Conservation (phyloP, 2,113 vertebrate species). For the Ploceus nigricollis region DNA sequence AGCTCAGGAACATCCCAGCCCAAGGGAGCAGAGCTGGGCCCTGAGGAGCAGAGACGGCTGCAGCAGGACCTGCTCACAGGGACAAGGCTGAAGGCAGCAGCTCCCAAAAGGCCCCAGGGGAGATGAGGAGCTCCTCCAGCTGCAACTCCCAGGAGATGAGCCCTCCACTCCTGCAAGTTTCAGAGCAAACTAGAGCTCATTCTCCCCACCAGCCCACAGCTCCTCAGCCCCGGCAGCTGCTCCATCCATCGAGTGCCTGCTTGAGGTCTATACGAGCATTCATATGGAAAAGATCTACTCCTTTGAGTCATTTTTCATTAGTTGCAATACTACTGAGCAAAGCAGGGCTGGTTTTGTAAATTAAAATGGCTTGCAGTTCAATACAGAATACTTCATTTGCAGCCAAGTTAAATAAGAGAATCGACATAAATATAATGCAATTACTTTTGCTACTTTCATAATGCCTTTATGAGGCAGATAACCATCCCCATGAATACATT, state of each 20-base stretch:
- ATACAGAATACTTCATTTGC: conserved; percentile 63
- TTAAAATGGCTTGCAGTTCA: conserved; percentile 64
- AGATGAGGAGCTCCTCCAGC: background rate
- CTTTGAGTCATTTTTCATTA: conserved; percentile 65
- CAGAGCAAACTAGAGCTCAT: background rate
- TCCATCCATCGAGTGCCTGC: background rate
- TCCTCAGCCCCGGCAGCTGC: background rate
- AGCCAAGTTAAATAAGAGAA: conserved; percentile 65
- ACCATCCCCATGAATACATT: conserved; percentile 50
- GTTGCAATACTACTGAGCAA: conserved; percentile 31
- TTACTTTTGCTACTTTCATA: conserved; percentile 53
- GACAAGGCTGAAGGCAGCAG: background rate
- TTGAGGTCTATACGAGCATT: conserved; percentile 5
- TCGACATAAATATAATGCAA: conserved; percentile 66
- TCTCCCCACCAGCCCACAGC: background rate
- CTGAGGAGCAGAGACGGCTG: rapidly evolving
- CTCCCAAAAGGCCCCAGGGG: background rate
- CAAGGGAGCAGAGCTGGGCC: background rate
- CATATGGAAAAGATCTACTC: conserved; percentile 46
- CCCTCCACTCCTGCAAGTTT: background rate
- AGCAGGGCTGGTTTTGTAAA: conserved; percentile 51
- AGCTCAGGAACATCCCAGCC: background rate
- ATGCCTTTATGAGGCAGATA: conserved; percentile 55
- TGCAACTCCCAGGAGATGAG: background rate
- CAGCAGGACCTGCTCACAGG: background rate